phyloP scores from a whole-genome alignment of 2,797 vertebrate genomes.

The Allobates femoralis region DNA sequence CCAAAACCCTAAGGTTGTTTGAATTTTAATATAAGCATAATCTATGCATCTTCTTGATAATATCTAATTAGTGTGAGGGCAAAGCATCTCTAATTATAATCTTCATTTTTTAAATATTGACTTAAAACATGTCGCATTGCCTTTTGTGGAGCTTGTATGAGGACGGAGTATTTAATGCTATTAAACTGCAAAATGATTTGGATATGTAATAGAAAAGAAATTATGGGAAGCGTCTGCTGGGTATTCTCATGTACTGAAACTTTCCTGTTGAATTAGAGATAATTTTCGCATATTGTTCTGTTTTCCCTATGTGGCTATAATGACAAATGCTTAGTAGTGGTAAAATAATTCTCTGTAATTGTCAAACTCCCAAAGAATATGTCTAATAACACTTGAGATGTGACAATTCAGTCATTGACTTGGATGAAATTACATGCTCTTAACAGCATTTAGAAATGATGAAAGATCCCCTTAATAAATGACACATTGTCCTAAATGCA shows the following conservation, averaged over 20 bases:
- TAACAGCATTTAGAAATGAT: not conserved
- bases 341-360: slow-evolving; percentile 53
- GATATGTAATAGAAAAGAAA: slow-evolving; percentile 55
- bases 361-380: slow-evolving; percentile 55
- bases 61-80: slow-evolving; percentile 50
- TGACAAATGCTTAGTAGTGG: slow-evolving; percentile 53
- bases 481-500: not conserved
- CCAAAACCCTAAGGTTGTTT: slow-evolving; percentile 47
- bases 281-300: slow-evolving; percentile 55
- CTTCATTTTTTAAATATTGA: slow-evolving; percentile 50
- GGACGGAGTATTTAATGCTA: slow-evolving; percentile 35
- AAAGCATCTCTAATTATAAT: slow-evolving; percentile 44
- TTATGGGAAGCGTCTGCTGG: slow-evolving; percentile 47
- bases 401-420: slow-evolving; percentile 25
- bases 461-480: not conserved
- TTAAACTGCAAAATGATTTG: slow-evolving; percentile 34
- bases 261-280: slow-evolving; percentile 57
- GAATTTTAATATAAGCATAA: slow-evolving; percentile 41
- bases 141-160: slow-evolving; percentile 35
- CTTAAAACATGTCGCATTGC: slow-evolving; percentile 30
- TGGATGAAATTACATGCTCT: slow-evolving; percentile 23
- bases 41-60: slow-evolving; percentile 39
- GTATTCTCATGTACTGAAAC: slow-evolving; percentile 55
- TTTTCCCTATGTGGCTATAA: slow-evolving; percentile 49
- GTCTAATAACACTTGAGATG: slow-evolving; percentile 43